A percentile compares a stretch with the other conserved stretches of the same genome.
Conservation (phyloP, 2,797 vertebrate species). For the Oreochromis mossambicus region DNA sequence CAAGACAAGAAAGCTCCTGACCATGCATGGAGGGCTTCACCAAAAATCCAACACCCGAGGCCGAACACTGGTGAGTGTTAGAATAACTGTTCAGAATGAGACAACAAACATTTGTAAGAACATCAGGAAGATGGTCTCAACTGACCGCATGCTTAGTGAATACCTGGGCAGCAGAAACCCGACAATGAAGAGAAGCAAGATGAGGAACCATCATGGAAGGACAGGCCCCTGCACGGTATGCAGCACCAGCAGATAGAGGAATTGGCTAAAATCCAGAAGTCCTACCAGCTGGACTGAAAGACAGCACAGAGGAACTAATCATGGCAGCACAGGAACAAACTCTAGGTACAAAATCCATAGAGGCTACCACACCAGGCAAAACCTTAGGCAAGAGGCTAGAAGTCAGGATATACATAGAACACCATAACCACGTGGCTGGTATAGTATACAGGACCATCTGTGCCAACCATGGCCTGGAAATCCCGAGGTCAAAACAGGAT, state of each 20-base stretch:
- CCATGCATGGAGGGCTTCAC: background rate
- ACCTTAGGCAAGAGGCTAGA: background rate
- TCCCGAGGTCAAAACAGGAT: background rate
- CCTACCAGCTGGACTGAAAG: background rate
- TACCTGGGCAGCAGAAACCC: background rate
- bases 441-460: background rate
- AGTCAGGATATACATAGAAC: background rate
- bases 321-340: background rate
- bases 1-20: background rate
- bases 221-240: background rate
- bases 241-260: background rate
- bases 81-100: background rate
- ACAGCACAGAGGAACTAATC: background rate
- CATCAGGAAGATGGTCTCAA: background rate
- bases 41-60: background rate
- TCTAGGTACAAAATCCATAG: background rate
- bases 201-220: background rate
- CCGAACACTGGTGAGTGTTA: background rate
- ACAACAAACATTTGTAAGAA: background rate
- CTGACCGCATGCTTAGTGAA: background rate
- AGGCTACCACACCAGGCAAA: background rate
- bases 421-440: background rate
- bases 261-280: background rate
- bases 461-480: background rate
- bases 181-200: background rate